These are phyloP conservation scores for Noturus placidus DNA, from an alignment of 2,113 vertebrate genomes.

Conservation along the genomic window DNA sequence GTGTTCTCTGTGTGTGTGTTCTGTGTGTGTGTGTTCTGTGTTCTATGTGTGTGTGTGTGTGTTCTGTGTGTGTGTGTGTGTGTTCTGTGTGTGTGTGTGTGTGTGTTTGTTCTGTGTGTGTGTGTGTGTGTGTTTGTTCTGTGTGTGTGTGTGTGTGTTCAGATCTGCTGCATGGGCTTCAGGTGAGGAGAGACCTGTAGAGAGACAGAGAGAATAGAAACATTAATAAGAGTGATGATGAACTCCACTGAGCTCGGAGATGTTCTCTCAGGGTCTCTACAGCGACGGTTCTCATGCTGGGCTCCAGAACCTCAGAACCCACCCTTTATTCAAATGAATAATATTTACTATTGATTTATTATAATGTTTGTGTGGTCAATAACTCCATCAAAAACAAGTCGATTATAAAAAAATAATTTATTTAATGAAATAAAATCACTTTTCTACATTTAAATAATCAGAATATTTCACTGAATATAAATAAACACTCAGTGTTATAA, in stretches of 20 bases:
- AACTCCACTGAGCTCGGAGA: background rate
- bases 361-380: too few species aligned
- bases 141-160: background rate
- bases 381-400: too few species aligned
- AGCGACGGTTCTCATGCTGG: background rate
- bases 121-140: background rate
- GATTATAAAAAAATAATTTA: too few species aligned
- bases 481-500: too few species aligned
- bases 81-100: background rate
- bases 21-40: background rate
- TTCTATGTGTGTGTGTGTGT: background rate
- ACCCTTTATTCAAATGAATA: too few species aligned
- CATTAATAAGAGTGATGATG: background rate
- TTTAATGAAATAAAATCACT: too few species aligned
- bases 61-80: background rate
- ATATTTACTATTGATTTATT: too few species aligned
- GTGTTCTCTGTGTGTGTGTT: background rate
- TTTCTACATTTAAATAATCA: too few species aligned
- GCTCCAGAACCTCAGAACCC: background rate
- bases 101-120: background rate
- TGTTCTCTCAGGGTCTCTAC: background rate
- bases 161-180: slow-evolving; percentile 31
- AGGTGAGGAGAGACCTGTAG: slow-evolving; percentile 10
- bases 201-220: background rate
- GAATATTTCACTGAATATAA: too few species aligned